Percentiles rank a stretch among this genome's conserved stretches.
Evolutionary conservation across 2,113 vertebrate species (phyloP).

Genomic region (Gracilinanus agilis): DNA sequence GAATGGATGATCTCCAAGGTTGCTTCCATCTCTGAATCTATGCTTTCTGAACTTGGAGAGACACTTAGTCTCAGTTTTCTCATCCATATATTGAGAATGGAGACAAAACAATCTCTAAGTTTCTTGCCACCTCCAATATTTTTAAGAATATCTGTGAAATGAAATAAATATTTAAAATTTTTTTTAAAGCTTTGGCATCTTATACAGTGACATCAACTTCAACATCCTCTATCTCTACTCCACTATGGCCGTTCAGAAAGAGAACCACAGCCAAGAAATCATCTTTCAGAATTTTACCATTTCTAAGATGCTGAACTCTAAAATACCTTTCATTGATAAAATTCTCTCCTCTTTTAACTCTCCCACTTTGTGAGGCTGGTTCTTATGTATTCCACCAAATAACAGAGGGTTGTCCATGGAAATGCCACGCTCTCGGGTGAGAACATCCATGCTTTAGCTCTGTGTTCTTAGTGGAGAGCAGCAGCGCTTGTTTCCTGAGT

Average conservation of each 20-base stretch:
- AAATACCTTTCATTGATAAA: not conserved
- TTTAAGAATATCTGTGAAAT: too few species aligned
- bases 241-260: not conserved
- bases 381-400: not conserved
- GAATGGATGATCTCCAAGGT: not conserved
- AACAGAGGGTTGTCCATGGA: not conserved
- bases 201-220: not conserved
- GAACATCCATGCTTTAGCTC: not conserved
- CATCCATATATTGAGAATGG: too few species aligned
- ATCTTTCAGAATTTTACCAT: not conserved
- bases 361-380: not conserved
- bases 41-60: not conserved
- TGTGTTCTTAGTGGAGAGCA: too few species aligned
- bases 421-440: not conserved
- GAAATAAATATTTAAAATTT: not conserved
- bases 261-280: not conserved
- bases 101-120: too few species aligned
- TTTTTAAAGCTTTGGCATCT: not conserved
- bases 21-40: not conserved
- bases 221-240: not conserved
- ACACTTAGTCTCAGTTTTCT: too few species aligned
- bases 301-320: not conserved
- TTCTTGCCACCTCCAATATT: too few species aligned
- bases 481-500: not conserved
- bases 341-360: not conserved